Base-by-base conservation (phyloP, 1,140 invertebrate genomes). In the Zeugodacus cucurbitae region DNA sequence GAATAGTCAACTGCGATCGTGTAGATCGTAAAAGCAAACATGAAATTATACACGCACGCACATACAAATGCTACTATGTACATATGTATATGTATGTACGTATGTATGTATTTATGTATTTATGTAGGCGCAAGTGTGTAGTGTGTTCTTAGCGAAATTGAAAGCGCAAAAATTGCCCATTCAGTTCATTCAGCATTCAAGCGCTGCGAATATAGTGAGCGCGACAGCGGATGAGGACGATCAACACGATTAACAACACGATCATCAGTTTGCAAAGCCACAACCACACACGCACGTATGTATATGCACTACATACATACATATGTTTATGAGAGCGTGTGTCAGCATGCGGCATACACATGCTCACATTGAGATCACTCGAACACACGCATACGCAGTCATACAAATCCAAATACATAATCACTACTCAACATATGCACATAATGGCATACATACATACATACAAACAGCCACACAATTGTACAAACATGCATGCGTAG, bases 101-200 rank as follows among this genome's bases (percentile, higher is more conserved):
- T 70, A 70, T 37, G 17, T 37, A 70, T 11, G 59, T 29, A 26
- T 62, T 5, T 67, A 54, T 67, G 37, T 17, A 44, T 74, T 20
- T 37, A 41, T 74, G n/a, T n/a, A n/a, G n/a, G n/a, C n/a, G 4
- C 34, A 22, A 37, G 22, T 44, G 3, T n/a, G 37, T 41, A 7
- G 70, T 26, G 6, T 48, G n/a, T 82, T 29, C 41, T 29, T 82
- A 82, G 74, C 74, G 41, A 82, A 82, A 82, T 48, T 82, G 74
- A 82, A 82, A 82, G 74, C 37, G 74, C 74, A 82, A 82, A 82
- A 87, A 87, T 41, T 59, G 86, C 54, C 32, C 54, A 59, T 87
- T 87, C 87, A 70, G 62, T 64, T 67, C 67, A 64, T 87, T 87
- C 44, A 70, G 67, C 41, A 70, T 87, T 70, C 62, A 70, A 87